A percentile compares a stretch with the other conserved stretches of the same genome.
phyloP scores from a whole-genome alignment of 2,797 vertebrate species.

The Triplophysa yarkandensis region DNA sequence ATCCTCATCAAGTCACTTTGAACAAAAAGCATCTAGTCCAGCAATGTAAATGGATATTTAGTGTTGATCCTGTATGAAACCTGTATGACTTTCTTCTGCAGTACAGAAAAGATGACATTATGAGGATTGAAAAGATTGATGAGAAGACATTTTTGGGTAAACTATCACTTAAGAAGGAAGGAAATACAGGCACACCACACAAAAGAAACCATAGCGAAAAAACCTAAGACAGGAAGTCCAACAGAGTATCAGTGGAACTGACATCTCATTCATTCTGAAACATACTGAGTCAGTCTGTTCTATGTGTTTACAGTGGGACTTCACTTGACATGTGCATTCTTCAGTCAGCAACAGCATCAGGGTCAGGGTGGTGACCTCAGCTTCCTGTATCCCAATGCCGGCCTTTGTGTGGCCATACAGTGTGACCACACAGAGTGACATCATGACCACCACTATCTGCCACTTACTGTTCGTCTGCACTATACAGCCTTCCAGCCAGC shows the following conservation, averaged over 20 bases:
- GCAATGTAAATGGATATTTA: too few species aligned
- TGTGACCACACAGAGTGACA: slow-evolving; percentile 46
- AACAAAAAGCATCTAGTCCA: too few species aligned
- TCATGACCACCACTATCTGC: slow-evolving; percentile 43
- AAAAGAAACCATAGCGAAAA: too few species aligned
- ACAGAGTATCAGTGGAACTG: not conserved
- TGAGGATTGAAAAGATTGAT: too few species aligned
- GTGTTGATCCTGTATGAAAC: too few species aligned
- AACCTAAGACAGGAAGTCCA: not conserved
- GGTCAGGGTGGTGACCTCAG: slow-evolving; percentile 68
- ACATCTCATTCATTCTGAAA: slow-evolving; percentile 17
- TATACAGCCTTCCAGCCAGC: slow-evolving; percentile 2
- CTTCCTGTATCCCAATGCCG: slow-evolving; percentile 74
- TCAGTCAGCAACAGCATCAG: slow-evolving; percentile 67
- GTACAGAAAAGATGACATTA: too few species aligned
- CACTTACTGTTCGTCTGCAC: slow-evolving; percentile 37
- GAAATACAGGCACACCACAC: too few species aligned
- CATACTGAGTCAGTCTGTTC: slow-evolving; percentile 52
- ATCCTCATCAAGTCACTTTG: too few species aligned
- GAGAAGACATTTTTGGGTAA: too few species aligned
- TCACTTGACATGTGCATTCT: slow-evolving; percentile 62
- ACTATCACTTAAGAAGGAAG: too few species aligned
- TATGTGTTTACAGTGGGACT: slow-evolving; percentile 55
- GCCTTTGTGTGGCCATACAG: slow-evolving; percentile 62
- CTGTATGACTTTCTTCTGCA: too few species aligned